These are phyloP conservation scores for Orthonyx spaldingii DNA, from an alignment of 2,113 vertebrate species.

Conservation along the genomic window DNA sequence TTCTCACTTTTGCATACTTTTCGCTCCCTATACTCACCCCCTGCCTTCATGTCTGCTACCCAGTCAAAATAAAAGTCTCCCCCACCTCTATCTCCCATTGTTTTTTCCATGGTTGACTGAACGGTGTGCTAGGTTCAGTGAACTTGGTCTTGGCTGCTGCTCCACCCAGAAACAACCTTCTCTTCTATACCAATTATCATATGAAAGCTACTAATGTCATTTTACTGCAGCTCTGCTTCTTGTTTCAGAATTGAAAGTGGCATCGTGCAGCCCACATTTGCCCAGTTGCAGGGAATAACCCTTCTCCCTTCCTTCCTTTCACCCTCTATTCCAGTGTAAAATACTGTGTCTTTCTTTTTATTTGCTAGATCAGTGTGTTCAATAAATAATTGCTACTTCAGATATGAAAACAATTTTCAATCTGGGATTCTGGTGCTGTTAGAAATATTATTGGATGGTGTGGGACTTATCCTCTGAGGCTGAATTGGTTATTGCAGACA, in stretches of 20 bases:
- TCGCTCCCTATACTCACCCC: slow-evolving; percentile 10
- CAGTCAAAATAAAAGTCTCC: slow-evolving; percentile 68
- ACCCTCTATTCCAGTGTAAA: neutral
- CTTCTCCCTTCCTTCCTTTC: neutral
- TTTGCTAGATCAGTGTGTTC: neutral
- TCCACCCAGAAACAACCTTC: slow-evolving; percentile 68
- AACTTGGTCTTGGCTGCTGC: slow-evolving; percentile 75
- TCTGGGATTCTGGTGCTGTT: neutral
- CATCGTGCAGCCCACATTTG: neutral
- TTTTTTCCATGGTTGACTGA: slow-evolving; percentile 67
- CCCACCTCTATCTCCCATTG: slow-evolving; percentile 35
- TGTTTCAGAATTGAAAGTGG: slow-evolving; percentile 66
- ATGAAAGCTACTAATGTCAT: slow-evolving; percentile 70
- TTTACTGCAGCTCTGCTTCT: slow-evolving; percentile 24
- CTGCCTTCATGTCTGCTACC: slow-evolving; percentile 38
- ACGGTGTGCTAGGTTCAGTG: slow-evolving; percentile 73
- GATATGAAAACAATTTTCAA: neutral
- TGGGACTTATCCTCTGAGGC: neutral
- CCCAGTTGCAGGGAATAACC: neutral
- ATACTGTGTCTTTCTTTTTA: neutral
- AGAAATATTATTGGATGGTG: neutral
- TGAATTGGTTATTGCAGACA: neutral
- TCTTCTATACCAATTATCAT: slow-evolving; percentile 72
- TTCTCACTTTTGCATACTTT: slow-evolving; percentile 42
- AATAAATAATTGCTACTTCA: neutral